phyloP scores from a whole-genome alignment of 2,113 vertebrate species.

The Murina feae region DNA sequence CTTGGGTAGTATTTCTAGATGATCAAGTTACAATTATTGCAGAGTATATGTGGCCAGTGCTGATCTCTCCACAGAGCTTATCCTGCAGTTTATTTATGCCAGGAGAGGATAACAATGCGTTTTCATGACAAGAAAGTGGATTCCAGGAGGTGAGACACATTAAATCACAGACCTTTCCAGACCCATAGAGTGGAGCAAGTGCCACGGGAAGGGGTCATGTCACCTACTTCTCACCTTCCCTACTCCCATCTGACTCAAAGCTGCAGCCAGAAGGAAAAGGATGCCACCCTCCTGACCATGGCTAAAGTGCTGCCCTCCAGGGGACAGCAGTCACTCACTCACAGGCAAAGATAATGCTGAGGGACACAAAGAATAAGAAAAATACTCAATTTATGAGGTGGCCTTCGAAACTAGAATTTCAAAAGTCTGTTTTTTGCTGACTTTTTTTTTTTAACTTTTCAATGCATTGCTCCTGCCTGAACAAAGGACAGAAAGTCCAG shows the following conservation, averaged over 20 bases:
- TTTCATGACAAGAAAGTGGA: neutral
- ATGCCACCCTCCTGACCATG: neutral
- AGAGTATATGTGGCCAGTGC: neutral
- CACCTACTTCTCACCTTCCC: neutral
- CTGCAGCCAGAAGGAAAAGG: neutral
- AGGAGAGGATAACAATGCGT: neutral
- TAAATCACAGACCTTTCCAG: neutral
- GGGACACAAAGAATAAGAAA: conserved; percentile 48
- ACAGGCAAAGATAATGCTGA: neutral
- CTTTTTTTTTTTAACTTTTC: conserved; percentile 59
- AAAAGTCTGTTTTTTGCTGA: conserved; percentile 42
- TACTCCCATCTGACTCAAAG: neutral
- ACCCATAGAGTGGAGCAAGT: neutral
- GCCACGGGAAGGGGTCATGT: neutral
- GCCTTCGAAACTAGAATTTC: conserved; percentile 68
- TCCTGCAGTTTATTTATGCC: neutral
- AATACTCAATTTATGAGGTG: conserved; percentile 60
- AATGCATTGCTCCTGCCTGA: conserved; percentile 65
- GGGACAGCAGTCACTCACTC: neutral
- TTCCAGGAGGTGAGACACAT: neutral
- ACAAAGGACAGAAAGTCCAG: conserved; percentile 48
- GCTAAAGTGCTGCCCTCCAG: neutral
- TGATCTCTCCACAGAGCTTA: neutral
- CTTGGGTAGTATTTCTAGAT: neutral
- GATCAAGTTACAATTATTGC: neutral